These are phyloP conservation scores for Oreochromis aureus DNA, from an alignment of 2,113 vertebrate genomes.

Conservation along the genomic window DNA sequence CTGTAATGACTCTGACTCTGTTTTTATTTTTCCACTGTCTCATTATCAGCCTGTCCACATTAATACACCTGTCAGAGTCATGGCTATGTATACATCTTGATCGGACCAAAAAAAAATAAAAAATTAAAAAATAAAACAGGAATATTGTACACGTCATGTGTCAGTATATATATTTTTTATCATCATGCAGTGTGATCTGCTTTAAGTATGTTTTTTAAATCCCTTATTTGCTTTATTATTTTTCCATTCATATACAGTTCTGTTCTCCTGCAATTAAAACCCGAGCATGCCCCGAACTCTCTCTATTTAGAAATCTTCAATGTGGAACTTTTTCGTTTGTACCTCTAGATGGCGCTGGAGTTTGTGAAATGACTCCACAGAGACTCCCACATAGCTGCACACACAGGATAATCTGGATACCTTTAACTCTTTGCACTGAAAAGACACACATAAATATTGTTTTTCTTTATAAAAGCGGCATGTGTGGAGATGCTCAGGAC, in stretches of 20 bases:
- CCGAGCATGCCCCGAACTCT: neutral
- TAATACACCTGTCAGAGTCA: neutral
- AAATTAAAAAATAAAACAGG: neutral
- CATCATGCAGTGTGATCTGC: neutral
- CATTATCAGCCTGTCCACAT: neutral
- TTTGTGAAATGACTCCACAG: neutral
- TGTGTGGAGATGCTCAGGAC: neutral
- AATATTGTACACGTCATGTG: neutral
- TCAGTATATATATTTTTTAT: neutral
- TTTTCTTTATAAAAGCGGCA: neutral
- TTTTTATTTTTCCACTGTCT: neutral
- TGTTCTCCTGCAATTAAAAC: too few species aligned
- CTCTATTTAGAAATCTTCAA: neutral
- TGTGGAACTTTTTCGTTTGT: neutral
- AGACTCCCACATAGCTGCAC: neutral
- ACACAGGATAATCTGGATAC: neutral
- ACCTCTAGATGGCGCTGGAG: conserved; percentile 16
- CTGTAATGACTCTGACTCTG: neutral
- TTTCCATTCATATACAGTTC: neutral
- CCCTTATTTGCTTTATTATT: neutral
- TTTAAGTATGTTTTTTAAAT: neutral
- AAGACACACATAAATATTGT: neutral
- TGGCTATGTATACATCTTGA: neutral
- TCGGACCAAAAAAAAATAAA: neutral
- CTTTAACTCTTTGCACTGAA: neutral